Evolutionary conservation across 2,888 invertebrate genomes (phyloP), one percentile per base, ranked within the genome.

Genomic region (Oxyteleia sp.): DNA sequence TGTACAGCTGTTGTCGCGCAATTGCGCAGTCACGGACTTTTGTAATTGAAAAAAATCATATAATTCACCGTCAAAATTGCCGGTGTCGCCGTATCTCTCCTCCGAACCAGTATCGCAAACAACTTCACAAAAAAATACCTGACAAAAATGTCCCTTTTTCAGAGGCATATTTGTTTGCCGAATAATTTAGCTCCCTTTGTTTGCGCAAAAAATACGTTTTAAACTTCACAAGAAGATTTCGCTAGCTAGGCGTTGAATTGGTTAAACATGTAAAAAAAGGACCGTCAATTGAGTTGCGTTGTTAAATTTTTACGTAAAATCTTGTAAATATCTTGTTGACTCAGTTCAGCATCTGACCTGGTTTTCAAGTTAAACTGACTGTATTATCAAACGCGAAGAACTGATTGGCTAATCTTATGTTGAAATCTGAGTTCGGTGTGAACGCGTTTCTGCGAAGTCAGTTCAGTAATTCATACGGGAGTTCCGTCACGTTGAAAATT

Each of bases 361-460:
- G 59, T 47, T 71, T 32, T 15, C 16, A 59, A 57, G 55, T 69
- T 69, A 57, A 71, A 71, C 57, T 59, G 45, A 38, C 59, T 47
- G 35, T 45, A 71, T 71, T 71, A 71, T 71, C 57, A 59, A 71
- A 59, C 23, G 15, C 57, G 20, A 57, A 59, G 57, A 55, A 71
- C 47, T 71, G 57, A 71, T 71, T 71, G 47, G 71, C 18, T 71
- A 59, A 71, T 59, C 71, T 57, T 23, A 71, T 16, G 47, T n/a
- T 59, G 49, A 57, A 18, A 71, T 71, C 71, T 47, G 23, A 57
- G 23, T 45, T 71, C 8, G 45, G 59, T 71, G 59, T 57, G 59
- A 59, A 71, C 16, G 18, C 47, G 35, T 55, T 47, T 71, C 57
- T 71, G 47, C 71, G 13, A 59, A 59, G 57, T 35, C 47, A 47